Evolutionary conservation across 2,113 vertebrate genomes (phyloP), one percentile per base, ranked within the genome.

Genomic region (Pachycephala philippinensis): DNA sequence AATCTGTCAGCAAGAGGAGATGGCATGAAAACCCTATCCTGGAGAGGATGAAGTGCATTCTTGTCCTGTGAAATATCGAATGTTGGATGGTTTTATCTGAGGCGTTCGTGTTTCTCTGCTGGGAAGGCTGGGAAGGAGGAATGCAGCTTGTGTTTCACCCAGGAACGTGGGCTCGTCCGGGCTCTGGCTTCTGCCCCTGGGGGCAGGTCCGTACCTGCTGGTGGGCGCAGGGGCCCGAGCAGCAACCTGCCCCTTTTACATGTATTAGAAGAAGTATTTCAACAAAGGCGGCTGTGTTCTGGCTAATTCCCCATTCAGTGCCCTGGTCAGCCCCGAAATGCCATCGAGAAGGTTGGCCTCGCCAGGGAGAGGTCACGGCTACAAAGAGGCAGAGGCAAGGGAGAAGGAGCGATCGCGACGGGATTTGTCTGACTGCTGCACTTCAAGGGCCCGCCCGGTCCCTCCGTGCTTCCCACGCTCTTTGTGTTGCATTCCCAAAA

Each of bases 251-350:
- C 4, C 54, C 37, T 16, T 92, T 88, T 92, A 2, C 87, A 59
- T 59, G 1, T 5, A 10, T 78, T 27, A 50, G 86, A 47, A 83
- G 64, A 16, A 80, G 14, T 2, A 3, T 59, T 80, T 57, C 15
- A 66, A 96, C 96, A 96, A 94, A 96, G 92, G 35, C 16, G 0
- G 0, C 92, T 93, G 54, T 96, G 93, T 97, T 94, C 78, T 77
- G 82, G 59, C 75, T 94, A 39, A 85, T 89, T 96, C 64, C 64
- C 40, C 56, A 24, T 81, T 85, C 90, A 66, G 79, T 35, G 82
- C 85, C 82, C 95, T 91, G 89, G 81, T 69, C 89, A 79, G 87
- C 78, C 82, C 93, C 15, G 49, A 96, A 89, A 89, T 60, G 45
- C 90, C 90, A 84, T 71, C 26, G 60, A 65, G 89, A 64, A 93